Conservation (phyloP, 2,113 vertebrate species). For the Erpornis zantholeuca region DNA sequence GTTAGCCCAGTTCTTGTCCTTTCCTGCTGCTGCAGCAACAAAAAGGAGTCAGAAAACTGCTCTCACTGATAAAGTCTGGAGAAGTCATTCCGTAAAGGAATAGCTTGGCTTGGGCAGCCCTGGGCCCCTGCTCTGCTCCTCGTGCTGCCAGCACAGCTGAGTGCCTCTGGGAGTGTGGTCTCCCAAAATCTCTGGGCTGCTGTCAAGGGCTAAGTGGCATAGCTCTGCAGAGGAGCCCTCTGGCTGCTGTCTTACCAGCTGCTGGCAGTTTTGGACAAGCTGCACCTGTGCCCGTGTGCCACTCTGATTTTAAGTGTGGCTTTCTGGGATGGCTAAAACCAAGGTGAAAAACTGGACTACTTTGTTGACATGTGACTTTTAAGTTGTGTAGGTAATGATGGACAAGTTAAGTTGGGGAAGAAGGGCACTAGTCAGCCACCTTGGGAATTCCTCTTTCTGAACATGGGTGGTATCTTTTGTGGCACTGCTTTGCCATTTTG, state of each 20-base stretch:
- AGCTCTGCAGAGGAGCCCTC: neutral
- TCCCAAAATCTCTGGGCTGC: neutral
- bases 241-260: neutral
- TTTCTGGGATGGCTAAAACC: neutral
- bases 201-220: neutral
- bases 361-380: neutral
- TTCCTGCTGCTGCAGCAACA: neutral
- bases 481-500: neutral
- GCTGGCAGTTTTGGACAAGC: neutral
- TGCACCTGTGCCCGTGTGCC: neutral
- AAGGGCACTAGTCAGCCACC: neutral
- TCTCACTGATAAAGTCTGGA: fast-evolving
- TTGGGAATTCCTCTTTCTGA: neutral
- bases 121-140: neutral
- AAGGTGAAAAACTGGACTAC: neutral
- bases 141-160: neutral
- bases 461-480: neutral
- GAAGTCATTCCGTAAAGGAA: neutral
- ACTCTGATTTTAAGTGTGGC: neutral
- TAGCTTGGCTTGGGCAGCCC: neutral
- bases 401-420: neutral
- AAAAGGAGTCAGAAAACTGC: neutral
- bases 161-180: neutral
- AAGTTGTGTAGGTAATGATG: neutral
- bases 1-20: neutral